Conservation (phyloP, 1,140 invertebrate species). For the Cyclina sinensis region DNA sequence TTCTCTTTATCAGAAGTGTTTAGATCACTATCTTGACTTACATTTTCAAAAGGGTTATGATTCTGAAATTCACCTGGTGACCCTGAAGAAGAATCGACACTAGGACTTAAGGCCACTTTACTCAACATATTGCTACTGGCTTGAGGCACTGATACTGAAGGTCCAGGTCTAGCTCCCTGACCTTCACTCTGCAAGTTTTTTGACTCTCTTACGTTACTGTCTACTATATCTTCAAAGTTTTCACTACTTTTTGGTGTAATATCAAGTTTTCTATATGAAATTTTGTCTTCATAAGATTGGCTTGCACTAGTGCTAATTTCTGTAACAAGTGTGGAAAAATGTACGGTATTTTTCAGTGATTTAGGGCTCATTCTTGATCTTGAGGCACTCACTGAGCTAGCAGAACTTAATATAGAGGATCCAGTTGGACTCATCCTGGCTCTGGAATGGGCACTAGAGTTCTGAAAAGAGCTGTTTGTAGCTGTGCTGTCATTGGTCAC, state of each 20-base stretch:
- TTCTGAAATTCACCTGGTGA: slow-evolving; percentile 67
- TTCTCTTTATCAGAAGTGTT: slow-evolving; percentile 82
- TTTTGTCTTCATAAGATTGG: slow-evolving; percentile 78
- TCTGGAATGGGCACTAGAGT: slow-evolving; percentile 62
- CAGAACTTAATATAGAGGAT: slow-evolving; percentile 68
- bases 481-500: slow-evolving; percentile 29
- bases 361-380: slow-evolving; percentile 79
- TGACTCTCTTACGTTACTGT: slow-evolving; percentile 10
- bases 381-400: slow-evolving; percentile 69
- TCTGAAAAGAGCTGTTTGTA: slow-evolving; percentile 43
- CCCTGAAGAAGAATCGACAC: slow-evolving; percentile 72
- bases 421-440: slow-evolving; percentile 62
- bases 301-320: slow-evolving; percentile 80
- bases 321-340: slow-evolving; percentile 79
- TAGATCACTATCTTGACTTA: slow-evolving; percentile 71
- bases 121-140: slow-evolving; percentile 70
- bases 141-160: slow-evolving; percentile 26
- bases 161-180: slow-evolving; percentile 41
- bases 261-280: slow-evolving; percentile 75
- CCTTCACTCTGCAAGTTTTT: slow-evolving; percentile 62
- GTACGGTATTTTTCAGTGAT: slow-evolving; percentile 81
- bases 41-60: slow-evolving; percentile 74
- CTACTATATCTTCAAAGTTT: slow-evolving; percentile 59
- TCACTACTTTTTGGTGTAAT: slow-evolving; percentile 73
- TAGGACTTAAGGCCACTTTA: slow-evolving; percentile 77